A percentile compares a stretch with the other conserved stretches of the same genome.
These are phyloP conservation scores for Leuctra nigra DNA, from an alignment of 2,888 invertebrate species.

Conservation along the genomic window DNA sequence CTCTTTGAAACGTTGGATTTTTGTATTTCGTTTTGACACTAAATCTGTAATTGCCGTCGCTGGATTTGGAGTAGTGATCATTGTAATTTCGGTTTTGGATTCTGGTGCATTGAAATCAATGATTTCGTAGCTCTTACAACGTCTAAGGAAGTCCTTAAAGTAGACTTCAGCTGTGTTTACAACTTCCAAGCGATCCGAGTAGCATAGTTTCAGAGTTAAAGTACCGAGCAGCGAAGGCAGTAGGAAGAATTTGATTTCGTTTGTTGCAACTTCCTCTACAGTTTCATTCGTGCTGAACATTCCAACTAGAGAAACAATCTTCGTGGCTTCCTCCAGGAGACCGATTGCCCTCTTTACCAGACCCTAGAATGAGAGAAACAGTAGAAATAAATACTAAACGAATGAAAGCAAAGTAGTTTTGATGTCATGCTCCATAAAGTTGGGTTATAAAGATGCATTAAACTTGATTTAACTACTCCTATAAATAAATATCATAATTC, in stretches of 20 bases:
- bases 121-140: constrained; percentile 75
- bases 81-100: constrained; percentile 27
- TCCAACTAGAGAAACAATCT: constrained; percentile 67
- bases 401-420: too few relatives aligned
- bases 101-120: constrained; percentile 49
- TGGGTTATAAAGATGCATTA: too few relatives aligned
- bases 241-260: constrained; percentile 74
- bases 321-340: constrained; percentile 73
- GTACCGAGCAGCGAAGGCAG: constrained; percentile 78
- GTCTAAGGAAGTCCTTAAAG: constrained; percentile 76
- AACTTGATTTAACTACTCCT: too few relatives aligned
- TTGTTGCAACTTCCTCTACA: constrained; percentile 77
- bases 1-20: constrained; percentile 13
- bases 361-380: constrained; percentile 46
- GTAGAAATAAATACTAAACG: constrained; percentile 29
- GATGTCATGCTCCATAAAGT: too few relatives aligned
- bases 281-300: constrained; percentile 84
- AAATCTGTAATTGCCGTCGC: not conserved
- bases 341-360: constrained; percentile 63
- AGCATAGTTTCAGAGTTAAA: constrained; percentile 63
- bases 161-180: constrained; percentile 75
- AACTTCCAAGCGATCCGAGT: constrained; percentile 58
- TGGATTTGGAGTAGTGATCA: not conserved
- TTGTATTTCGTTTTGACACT: not conserved
- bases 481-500: constrained; percentile 1